These are phyloP conservation scores for Noctua fimbriata DNA, from an alignment of 2,888 invertebrate species.

Conservation along the genomic window DNA sequence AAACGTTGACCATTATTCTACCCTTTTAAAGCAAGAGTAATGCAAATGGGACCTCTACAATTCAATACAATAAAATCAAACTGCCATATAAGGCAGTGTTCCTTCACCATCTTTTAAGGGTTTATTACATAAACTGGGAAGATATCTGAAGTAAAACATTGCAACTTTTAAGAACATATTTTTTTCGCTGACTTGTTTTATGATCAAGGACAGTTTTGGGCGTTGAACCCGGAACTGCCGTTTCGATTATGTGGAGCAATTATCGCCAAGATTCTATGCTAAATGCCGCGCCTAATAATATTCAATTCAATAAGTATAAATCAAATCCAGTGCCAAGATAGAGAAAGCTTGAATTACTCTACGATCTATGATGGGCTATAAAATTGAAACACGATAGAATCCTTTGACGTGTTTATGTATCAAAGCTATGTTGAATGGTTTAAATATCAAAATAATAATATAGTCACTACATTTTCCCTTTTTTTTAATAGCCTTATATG, in stretches of 20 bases:
- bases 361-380: constrained; percentile 20
- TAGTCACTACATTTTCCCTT: neutral
- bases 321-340: constrained; percentile 29
- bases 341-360: constrained; percentile 39
- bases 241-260: constrained; percentile 40
- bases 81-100: constrained; percentile 45
- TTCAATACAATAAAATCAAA: constrained; percentile 68
- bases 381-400: constrained; percentile 5
- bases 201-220: constrained; percentile 7
- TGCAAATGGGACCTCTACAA: constrained; percentile 58
- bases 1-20: constrained; percentile 62
- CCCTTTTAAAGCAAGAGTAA: constrained; percentile 62
- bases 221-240: constrained; percentile 48
- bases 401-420: neutral
- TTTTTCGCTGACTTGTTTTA: constrained; percentile 20
- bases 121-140: constrained; percentile 49
- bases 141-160: constrained; percentile 34
- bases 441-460: neutral
- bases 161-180: constrained; percentile 1
- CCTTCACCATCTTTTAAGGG: constrained; percentile 37
- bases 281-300: constrained; percentile 50
- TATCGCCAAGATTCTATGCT: constrained; percentile 33
- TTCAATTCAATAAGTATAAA: constrained; percentile 56
- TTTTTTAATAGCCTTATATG: no score
- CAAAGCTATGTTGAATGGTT: neutral